These are phyloP conservation scores for Antitype chi DNA, from an alignment of 2,888 invertebrate species.

Conservation along the genomic window DNA sequence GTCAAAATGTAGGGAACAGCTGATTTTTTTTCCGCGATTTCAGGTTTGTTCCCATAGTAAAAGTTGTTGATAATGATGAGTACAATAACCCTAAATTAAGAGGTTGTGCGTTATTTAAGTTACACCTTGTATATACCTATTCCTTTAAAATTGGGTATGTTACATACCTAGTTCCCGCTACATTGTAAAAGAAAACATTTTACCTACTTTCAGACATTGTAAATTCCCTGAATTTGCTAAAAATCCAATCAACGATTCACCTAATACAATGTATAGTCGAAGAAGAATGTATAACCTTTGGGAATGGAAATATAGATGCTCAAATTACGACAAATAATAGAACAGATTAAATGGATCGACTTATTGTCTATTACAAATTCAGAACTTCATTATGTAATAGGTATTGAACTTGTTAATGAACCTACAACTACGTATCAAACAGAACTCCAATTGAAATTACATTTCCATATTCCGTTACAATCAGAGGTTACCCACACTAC, in stretches of 20 bases:
- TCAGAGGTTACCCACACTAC: not conserved
- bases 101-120: no score
- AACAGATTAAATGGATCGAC: not conserved
- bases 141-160: no score
- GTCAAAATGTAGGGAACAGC: no score
- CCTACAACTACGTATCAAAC: not conserved
- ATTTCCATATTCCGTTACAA: not conserved
- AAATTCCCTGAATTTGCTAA: not conserved
- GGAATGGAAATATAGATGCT: not conserved
- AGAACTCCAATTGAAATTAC: slow-evolving; percentile 5
- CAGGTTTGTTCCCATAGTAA: no score
- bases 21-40: no score
- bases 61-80: no score
- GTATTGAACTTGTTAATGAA: slow-evolving; percentile 9
- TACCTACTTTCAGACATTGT: not conserved
- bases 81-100: no score
- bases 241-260: slow-evolving; percentile 1
- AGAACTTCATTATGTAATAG: slow-evolving; percentile 2
- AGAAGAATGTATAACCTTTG: no score
- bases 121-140: no score
- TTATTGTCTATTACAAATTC: not conserved
- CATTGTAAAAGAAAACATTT: not conserved
- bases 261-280: not conserved
- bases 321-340: not conserved
- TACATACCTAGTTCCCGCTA: not conserved